Base-by-base conservation (phyloP, 2,888 invertebrate genomes). In the Cheilosia urbana region DNA sequence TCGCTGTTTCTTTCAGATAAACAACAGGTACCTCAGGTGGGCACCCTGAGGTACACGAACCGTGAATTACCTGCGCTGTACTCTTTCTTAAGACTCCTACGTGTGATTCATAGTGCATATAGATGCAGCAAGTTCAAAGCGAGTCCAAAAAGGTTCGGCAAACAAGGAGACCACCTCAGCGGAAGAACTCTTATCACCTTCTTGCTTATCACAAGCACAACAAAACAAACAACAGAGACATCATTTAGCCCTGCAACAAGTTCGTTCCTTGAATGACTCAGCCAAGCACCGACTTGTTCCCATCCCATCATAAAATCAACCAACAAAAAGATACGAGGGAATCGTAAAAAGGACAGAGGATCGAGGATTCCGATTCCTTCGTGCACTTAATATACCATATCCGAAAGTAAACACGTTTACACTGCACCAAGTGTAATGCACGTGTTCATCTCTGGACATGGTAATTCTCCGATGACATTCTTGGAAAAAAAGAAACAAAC, bases 381-480 rank as follows among this genome's bases (percentile, higher is more conserved):
- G 21, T 73, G 66, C 40, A 78, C 62, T 37, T 72, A 78, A 83
- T 83, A 83, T 24, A 42, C 78, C 69, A 71, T 66, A 75, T 71
- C 58, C 37, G 55, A 55, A 53, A 65, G 75, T 55, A 84, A 84
- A 80, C 84, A 84, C 84, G 84, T 84, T 84, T 69, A 30, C 2
- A 37, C 65, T 37, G 42, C 63, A 65, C 76, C 81, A 81, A 85
- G 85, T 81, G 85, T 55, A 81, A 42, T 85, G 85, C 81, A 85
- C 85, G 85, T 85, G 85, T 85, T 85, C 85, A 71, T 57, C 72
- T 58, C 77, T 85, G 45, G 81, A 81, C 77, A 85, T 81, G 85
- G 85, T 85, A 85, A 85, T 85, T 85, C 85, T 85, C 85, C 24
- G 57, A 85, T 85, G 85, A 85, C 85, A 85, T 85, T 85, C 85